Base-by-base conservation (phyloP, 2,113 vertebrate species). In the Clinocottus analis region DNA sequence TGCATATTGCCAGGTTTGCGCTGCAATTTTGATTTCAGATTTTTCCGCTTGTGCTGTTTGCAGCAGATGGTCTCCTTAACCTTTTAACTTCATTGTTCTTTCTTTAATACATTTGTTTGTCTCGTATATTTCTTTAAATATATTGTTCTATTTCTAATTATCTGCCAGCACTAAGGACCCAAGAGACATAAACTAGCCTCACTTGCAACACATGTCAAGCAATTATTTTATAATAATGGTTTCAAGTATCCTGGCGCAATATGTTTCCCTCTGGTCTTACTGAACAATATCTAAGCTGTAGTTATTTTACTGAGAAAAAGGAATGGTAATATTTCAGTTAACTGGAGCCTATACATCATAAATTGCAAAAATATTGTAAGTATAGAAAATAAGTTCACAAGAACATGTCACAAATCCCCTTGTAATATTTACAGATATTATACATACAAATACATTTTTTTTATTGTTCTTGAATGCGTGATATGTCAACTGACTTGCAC, bases 11-110 rank as follows among this genome's bases (percentile, higher is more conserved):
- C 49, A 37, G 31, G 3, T n/a, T n/a, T n/a, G n/a, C n/a, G n/a
- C n/a, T n/a, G n/a, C n/a, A n/a, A 43, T 53, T 71, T 12, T 12
- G 21, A 59, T 59, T 71, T 43, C 53, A 72, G 17, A 31, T 31
- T 5, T 43, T 23, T 17, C 17, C 35, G n/a, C 2, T 27, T 71
- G 55, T 59, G 9, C 51, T 53, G 47, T n/a, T 67, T 67, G n/a
- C 16, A 56, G 35, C 25, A 43, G 25, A 21, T 59, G 33, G 33
- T 39, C 41, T 39, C 31, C 16, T 41, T 51, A 11, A 23, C 10
- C 23, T 55, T 12, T 55, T 11, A 25, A 55, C 23, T 25, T 25
- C n/a, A 8, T 51, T 49, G 7, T 51, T 55, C n/a, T 55, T 25
- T 13, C 3, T 25, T 1, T 53, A 47, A 9, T 51, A 21, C 4